phyloP scores from a whole-genome alignment of 2,113 vertebrate genomes.

The Thamnophis sirtalis region DNA sequence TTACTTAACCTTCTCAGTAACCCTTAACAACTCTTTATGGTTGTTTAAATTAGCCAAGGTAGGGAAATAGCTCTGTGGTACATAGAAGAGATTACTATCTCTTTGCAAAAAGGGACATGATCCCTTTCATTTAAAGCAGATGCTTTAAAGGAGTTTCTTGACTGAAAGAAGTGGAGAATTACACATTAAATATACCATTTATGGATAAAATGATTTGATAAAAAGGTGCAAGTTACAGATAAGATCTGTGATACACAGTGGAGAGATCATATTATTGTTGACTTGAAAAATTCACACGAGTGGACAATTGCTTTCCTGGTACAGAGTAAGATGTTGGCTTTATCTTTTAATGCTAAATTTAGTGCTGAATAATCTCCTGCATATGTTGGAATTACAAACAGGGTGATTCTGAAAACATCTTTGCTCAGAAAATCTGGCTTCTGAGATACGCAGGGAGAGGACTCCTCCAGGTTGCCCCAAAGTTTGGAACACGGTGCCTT shows the following conservation, averaged over 20 bases:
- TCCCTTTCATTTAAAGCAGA: not conserved
- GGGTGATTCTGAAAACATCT: not conserved
- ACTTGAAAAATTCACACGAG: not conserved
- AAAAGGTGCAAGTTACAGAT: not conserved
- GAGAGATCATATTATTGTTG: not conserved
- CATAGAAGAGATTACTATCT: not conserved
- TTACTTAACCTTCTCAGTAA: not conserved
- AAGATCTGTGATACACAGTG: not conserved
- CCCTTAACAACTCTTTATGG: not conserved
- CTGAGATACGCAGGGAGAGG: not conserved
- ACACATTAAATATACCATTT: not conserved
- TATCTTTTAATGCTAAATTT: not conserved
- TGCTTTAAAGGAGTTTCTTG: not conserved
- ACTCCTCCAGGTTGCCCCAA: not conserved
- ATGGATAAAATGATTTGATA: not conserved
- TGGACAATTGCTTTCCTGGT: not conserved
- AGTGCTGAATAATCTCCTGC: not conserved
- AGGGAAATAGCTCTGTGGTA: not conserved
- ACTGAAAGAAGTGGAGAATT: not conserved
- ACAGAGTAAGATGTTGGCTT: not conserved
- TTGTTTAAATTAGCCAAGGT: not conserved
- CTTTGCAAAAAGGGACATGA: not conserved
- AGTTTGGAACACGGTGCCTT: not conserved
- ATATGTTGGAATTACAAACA: not conserved
- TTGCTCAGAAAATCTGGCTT: not conserved